A percentile compares a stretch with the other conserved stretches of the same genome.
These are phyloP conservation scores for Lepidocyrtinus sp. DNA, from an alignment of 2,888 invertebrate species.

Conservation along the genomic window DNA sequence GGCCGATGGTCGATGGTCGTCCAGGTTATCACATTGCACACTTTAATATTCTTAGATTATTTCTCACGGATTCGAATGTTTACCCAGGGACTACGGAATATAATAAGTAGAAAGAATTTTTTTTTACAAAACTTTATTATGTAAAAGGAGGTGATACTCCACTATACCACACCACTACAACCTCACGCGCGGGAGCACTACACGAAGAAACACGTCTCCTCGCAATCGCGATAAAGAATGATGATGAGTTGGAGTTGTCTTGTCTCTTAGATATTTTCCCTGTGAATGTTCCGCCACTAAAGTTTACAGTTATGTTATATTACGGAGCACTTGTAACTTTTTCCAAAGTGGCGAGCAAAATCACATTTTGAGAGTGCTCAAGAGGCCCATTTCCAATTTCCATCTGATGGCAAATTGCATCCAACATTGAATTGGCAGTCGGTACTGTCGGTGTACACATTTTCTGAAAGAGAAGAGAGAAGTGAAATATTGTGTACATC, in stretches of 20 bases:
- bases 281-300: constrained; percentile 19
- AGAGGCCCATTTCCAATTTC: constrained; percentile 48
- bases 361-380: constrained; percentile 48
- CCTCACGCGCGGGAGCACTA: neutral
- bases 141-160: neutral
- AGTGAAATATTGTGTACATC: too few species aligned
- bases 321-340: neutral
- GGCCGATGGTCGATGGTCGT: too few species aligned
- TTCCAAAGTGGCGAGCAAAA: neutral
- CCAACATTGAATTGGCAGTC: too few species aligned
- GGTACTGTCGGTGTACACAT: too few species aligned
- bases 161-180: neutral
- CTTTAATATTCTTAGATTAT: neutral
- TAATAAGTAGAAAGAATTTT: too few species aligned
- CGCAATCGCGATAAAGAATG: neutral
- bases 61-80: neutral
- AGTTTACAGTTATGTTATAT: neutral
- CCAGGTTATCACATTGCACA: too few species aligned
- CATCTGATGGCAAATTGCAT: constrained; percentile 14
- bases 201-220: neutral
- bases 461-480: neutral
- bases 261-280: constrained; percentile 3
- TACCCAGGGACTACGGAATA: neutral
- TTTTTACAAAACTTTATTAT: too few species aligned
- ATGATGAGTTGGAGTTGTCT: neutral